Base-by-base conservation (phyloP, 2,113 vertebrate genomes). In the Arvicanthis niloticus region DNA sequence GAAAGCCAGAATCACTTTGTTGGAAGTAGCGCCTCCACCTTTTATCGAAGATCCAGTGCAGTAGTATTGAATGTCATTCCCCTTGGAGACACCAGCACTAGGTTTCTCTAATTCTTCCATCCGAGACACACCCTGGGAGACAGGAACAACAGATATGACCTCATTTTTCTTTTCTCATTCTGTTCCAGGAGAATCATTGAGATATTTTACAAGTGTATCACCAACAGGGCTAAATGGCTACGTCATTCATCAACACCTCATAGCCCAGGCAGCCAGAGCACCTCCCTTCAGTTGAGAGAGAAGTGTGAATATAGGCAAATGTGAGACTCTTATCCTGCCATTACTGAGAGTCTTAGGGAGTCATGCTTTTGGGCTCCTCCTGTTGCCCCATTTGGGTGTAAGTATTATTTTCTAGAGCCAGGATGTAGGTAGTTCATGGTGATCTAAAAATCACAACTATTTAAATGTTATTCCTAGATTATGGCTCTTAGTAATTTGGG, bases 341-440 rank as follows among this genome's bases (percentile, higher is more conserved):
- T 53, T 13, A 65, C 22, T 11, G 58, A 62, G 12, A 75, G 5
- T 16, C 29, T 60, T 24, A 84, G 80, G 37, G 5, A 65, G 21
- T 21, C 2, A 34, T 21, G 22, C 34, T 70, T 78, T 65, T 8
- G 45, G 21, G 3, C 1, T 84, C 40, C 45, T 80, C 7, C 4
- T 68, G 58, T 37, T 65, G 45, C 65, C 48, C 65, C 42, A n/a
- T 78, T 76, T 8, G 42, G 24, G 86, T 91, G 26, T 88, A 45
- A 92, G 91, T 68, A 84, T 76, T 0, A 65, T 85, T 96, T 96
- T 91, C 65, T 73, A 76, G 65, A 92, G 45, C 15, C 88, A 62
- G 95, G 65, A 91, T 48, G 45, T 92, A 56, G 60, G 72, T 42
- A 78, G 78, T 68, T 78, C 45, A 65, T 29, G 89, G 31, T 7